Evolutionary conservation across 2,113 vertebrate species (phyloP), one percentile per base, ranked within the genome.

Genomic region (Tyrannus savana): DNA sequence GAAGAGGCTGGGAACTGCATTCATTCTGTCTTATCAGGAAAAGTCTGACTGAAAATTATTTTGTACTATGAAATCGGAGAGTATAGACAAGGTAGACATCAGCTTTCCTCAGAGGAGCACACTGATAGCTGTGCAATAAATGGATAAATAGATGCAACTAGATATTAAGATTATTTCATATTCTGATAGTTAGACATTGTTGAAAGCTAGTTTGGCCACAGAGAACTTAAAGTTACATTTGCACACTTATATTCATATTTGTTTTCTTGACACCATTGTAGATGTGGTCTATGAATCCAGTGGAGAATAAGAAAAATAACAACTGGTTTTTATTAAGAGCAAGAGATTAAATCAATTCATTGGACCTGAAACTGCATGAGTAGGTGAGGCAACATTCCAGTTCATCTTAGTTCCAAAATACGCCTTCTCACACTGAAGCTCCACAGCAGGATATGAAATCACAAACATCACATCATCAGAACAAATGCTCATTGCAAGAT

Each of bases 381-480:
- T 96, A 94, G 96, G 96, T 97, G 89, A 96, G 96, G 96, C 96
- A 97, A 79, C 73, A 96, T 94, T 97, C 96, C 96, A 96, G 93
- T 69, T 95, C 93, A 87, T 96, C 88, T 87, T 60, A 75, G 93
- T 96, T 96, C 92, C 96, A 96, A 92, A 94, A 95, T 96, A 94
- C 69, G 90, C 88, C 92, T 97, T 96, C 96, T 97, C 83, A 90
- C 73, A 90, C 76, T 92, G 92, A 96, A 95, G 66, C 83, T 87
- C 95, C 95, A 92, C 93, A 96, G 95, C 95, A 97, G 95, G 96
- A 97, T 95, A 96, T 96, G 95, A 97, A 96, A 96, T 97, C 95
- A 96, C 96, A 95, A 97, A 96, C 96, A 97, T 96, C 96, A 96
- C 95, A 96, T 96, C 93, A 97, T 93, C 95, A 96, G 95, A 96